A percentile compares a stretch with the other conserved stretches of the same genome.
Evolutionary conservation across 1,140 invertebrate genomes (phyloP).

Genomic region (Diplogasteroides magnus): DNA sequence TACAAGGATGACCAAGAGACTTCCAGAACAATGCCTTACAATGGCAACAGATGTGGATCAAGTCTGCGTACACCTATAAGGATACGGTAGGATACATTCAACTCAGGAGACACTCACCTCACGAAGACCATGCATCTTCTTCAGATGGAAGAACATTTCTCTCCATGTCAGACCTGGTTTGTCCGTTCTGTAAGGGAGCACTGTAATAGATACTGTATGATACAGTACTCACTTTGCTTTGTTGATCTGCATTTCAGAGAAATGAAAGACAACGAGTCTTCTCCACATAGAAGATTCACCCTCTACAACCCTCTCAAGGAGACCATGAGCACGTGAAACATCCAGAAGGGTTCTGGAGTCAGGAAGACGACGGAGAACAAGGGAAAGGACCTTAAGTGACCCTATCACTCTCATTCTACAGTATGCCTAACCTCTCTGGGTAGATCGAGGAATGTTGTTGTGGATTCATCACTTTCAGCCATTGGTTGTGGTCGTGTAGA

Average conservation of each 20-base stretch:
- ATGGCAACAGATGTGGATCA: conserved; percentile 83
- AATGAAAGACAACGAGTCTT: conserved; percentile 83
- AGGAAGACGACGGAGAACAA: conserved; percentile 79
- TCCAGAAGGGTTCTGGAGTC: conserved; percentile 83
- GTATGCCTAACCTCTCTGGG: conserved; percentile 68
- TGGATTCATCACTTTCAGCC: conserved; percentile 72
- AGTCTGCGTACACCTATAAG: conserved; percentile 76
- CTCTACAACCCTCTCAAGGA: conserved; percentile 72
- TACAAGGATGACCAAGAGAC: conserved; percentile 52
- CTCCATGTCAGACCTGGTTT: conserved; percentile 34
- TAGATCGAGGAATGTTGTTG: conserved; percentile 77
- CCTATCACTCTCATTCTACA: neutral
- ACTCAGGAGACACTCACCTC: conserved; percentile 73
- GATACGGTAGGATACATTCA: conserved; percentile 49
- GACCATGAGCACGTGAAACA: conserved; percentile 67
- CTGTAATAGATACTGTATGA: conserved; percentile 1
- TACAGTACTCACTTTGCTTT: conserved; percentile 27
- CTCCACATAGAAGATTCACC: conserved; percentile 81
- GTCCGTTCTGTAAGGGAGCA: conserved; percentile 21
- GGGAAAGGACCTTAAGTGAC: conserved; percentile 62
- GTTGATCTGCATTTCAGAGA: conserved; percentile 69
- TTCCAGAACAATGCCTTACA: conserved; percentile 96
- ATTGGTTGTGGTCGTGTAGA: conserved; percentile 31
- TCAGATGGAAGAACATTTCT: conserved; percentile 48
- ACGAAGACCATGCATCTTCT: conserved; percentile 31